phyloP scores from a whole-genome alignment of 2,113 vertebrate genomes.

The Rhabdornis inornatus region DNA sequence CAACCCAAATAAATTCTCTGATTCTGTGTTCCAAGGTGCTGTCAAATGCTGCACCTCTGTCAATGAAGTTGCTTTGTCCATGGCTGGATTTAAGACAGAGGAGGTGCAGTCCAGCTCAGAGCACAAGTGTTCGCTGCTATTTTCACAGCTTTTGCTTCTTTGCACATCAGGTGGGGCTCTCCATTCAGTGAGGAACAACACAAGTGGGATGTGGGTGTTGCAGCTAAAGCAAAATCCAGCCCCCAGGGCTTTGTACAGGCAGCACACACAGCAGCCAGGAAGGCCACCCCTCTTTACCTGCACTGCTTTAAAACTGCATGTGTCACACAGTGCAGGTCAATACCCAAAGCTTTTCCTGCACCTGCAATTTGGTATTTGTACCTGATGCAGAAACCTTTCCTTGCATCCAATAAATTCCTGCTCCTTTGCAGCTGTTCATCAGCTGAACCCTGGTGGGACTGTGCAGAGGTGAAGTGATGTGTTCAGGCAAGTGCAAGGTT shows the following conservation, averaged over 20 bases:
- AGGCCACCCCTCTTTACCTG: not conserved
- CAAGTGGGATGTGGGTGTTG: not conserved
- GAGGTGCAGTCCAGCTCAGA: not conserved
- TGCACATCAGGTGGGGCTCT: not conserved
- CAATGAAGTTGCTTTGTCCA: not conserved
- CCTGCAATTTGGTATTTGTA: not conserved
- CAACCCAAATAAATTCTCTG: not conserved
- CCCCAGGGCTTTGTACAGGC: not conserved
- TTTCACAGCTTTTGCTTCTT: not conserved
- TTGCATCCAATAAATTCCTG: not conserved
- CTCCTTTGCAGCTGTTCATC: not conserved
- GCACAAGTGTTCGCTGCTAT: rapidly evolving
- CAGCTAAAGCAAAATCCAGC: not conserved
- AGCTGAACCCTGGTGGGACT: not conserved
- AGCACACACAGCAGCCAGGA: not conserved
- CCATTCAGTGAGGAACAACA: not conserved
- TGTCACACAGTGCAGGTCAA: not conserved
- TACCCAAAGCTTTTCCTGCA: not conserved
- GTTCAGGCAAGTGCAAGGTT: not conserved
- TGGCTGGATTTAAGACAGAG: not conserved
- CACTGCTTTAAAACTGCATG: rapidly evolving
- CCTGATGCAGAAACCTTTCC: not conserved
- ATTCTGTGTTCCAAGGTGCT: not conserved
- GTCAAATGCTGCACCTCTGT: not conserved
- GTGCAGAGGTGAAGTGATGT: not conserved